Base-by-base conservation (phyloP, 2,797 vertebrate genomes). In the Peromyscus attwateri region DNA sequence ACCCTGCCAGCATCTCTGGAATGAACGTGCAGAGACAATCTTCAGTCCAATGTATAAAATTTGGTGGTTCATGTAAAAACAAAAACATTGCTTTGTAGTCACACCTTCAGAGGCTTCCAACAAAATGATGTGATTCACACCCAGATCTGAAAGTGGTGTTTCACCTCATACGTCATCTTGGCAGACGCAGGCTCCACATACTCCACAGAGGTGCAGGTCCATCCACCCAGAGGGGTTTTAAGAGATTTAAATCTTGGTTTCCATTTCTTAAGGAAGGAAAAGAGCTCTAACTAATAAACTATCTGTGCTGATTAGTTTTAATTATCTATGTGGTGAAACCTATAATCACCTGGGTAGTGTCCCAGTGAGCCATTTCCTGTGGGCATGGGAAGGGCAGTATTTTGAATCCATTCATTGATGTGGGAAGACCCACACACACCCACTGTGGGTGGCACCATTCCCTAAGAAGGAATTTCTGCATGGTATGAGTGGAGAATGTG, bases 51-150 rank as follows among this genome's bases (percentile, higher is more conserved):
- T 75, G 73, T 34, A 19, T 80, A 62, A 1, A 57, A 81, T 94
- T 71, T 29, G 92, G 85, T 52, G 27, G 60, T 17, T 90, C 87
- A 0, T 60, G 77, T 96, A 23, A 89, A 95, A 97, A 91, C 89
- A 93, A 95, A 94, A 95, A 89, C 89, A 66, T 85, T 52, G 68
- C 81, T 84, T 89, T 89, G 64, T 13, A 93, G 84, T 85, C 84
- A 77, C 87, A 93, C 94, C 89, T 96, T 77, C 70, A 84, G 95
- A 81, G 19, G 60, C 84, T 95, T 96, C 90, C 96, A 92, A 29
- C 8, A 34, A 60, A 77, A 68, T 1, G 3, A 71, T 29, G 81
- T 81, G 82, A 91, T 60, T 97, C 95, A 95, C 92, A 95, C 70
- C 3, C 31, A 46, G 79, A 82, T 75, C 77, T 19, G 77, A 94